A percentile compares a stretch with the other conserved stretches of the same genome.
Conservation (phyloP, 2,797 vertebrate genomes). For the Smutsia gigantea region DNA sequence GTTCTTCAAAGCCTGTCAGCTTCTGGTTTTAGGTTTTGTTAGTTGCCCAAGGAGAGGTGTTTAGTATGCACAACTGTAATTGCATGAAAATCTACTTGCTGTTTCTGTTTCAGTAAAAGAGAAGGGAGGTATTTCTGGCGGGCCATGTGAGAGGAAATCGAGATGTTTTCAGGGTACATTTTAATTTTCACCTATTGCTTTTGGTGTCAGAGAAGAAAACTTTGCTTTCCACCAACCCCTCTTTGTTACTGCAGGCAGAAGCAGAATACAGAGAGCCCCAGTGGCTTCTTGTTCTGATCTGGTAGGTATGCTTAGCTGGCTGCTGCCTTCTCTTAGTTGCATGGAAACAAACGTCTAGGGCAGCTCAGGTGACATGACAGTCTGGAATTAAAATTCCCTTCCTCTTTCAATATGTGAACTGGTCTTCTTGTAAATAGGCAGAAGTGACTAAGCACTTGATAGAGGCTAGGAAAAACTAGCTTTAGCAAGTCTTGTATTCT, state of each 20-base stretch:
- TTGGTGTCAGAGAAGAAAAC: slow-evolving; percentile 52
- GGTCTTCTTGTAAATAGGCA: slow-evolving; percentile 64
- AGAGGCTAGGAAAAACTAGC: slow-evolving; percentile 49
- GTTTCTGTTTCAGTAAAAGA: slow-evolving; percentile 32
- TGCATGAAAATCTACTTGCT: background rate
- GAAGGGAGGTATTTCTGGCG: slow-evolving; percentile 14
- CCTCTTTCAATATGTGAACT: slow-evolving; percentile 45
- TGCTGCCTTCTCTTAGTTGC: slow-evolving; percentile 39
- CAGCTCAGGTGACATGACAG: slow-evolving; percentile 72
- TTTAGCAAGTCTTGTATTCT: slow-evolving; percentile 53
- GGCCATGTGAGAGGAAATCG: background rate
- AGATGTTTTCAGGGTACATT: background rate
- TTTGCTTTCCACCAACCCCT: slow-evolving; percentile 17
- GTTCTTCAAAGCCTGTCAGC: background rate
- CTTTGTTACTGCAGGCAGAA: slow-evolving; percentile 45
- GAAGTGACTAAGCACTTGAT: slow-evolving; percentile 78
- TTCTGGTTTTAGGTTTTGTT: slow-evolving; percentile 40
- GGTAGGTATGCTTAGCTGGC: slow-evolving; percentile 50
- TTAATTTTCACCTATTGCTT: slow-evolving; percentile 59
- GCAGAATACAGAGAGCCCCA: background rate
- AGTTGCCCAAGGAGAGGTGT: background rate
- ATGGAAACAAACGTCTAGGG: slow-evolving; percentile 58
- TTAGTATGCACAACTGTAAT: background rate
- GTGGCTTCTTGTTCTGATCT: slow-evolving; percentile 14
- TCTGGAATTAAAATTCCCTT: slow-evolving; percentile 57